Base-by-base conservation (phyloP, 2,888 invertebrate genomes). In the Tridacna crocea region DNA sequence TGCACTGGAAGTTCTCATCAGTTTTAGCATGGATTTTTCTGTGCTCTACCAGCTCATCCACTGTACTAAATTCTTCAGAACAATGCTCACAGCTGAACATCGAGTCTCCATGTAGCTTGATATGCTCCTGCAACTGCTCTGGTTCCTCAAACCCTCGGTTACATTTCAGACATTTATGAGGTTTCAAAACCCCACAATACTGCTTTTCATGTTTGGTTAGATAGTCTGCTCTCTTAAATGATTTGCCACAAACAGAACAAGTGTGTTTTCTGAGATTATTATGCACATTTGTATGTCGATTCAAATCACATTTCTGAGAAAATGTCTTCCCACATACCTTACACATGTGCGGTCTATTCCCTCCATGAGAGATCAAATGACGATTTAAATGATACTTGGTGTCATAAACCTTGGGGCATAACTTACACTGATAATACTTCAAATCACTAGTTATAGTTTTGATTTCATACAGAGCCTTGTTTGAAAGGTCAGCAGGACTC, bases 171-270 rank as follows among this genome's bases (percentile, higher is more conserved):
- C 86, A 86, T 55, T 82, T 83, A 51, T 78, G 76, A 13, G 86
- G 86, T 27, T 80, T 81, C 12, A 75, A 73, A 2, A 83, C 82
- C 46, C 83, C 83, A 51, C 86, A 86, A 72, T 83, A 86, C 82
- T 86, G 83, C 22, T 79, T 75, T 74, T 86, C 86, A 60, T 86
- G 86, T 58, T 86, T 86, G 8, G 82, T 73, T 36, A 86, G 81
- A 79, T 86, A 86, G 70, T 86, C 86, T 26, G 81, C 82, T 19
- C 86, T 65, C 65, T 86, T 86, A 68, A 86, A 86, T n/a, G 82
- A 77, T 63, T 86, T 86, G 17, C 77, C 76, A 73, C 86, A 86
- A n/a, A 86, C 83, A 19, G 83, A 83, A 72, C 86, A 86, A 10
- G 75, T 58, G 72, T 83, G 80, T 61, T 83, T 83, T 24, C 83